Conservation (phyloP, 2,888 invertebrate genomes). For the Eupithecia vulgata region DNA sequence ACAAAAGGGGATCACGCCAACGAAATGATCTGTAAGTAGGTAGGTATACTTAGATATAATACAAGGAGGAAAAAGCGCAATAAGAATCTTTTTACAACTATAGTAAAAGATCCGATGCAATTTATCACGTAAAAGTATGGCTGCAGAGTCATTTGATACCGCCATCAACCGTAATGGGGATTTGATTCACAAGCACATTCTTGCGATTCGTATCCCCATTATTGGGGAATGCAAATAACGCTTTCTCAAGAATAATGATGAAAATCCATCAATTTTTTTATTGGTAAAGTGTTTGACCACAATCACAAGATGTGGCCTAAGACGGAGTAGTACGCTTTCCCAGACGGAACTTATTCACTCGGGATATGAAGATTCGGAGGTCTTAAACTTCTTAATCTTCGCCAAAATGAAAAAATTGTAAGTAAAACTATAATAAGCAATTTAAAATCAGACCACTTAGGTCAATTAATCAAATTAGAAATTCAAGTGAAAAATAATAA, state of each 20-base stretch:
- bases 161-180: background rate
- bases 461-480: too few species aligned
- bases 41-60: background rate
- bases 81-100: background rate
- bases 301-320: too few species aligned
- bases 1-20: too few species aligned
- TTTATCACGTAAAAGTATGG: slow-evolving; percentile 6
- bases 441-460: too few species aligned
- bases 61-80: background rate
- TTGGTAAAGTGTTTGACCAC: background rate
- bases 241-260: slow-evolving; percentile 1
- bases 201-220: background rate
- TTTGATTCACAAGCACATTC: slow-evolving; percentile 14
- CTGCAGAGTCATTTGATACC: slow-evolving; percentile 2
- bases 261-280: background rate
- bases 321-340: too few species aligned
- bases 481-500: too few species aligned
- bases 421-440: too few species aligned
- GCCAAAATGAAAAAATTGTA: too few species aligned
- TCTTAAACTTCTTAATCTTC: too few species aligned
- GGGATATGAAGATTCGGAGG: too few species aligned
- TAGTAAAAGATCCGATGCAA: background rate
- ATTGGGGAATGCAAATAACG: slow-evolving; percentile 6
- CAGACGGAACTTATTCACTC: too few species aligned
- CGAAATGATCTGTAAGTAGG: too few species aligned